These are phyloP conservation scores for Autographa gamma DNA, from an alignment of 2,888 invertebrate genomes.

Conservation along the genomic window DNA sequence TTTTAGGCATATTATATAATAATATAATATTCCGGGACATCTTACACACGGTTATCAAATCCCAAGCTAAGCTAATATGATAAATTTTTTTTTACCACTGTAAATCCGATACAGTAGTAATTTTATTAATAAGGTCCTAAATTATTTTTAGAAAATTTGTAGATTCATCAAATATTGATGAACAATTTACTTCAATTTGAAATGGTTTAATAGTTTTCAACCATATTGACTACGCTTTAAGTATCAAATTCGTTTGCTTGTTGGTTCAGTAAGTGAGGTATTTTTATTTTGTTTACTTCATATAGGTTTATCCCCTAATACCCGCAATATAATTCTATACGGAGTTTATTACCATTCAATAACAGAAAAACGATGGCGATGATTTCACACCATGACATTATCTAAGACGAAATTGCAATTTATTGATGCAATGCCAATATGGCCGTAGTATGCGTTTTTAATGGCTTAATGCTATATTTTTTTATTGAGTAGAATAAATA, in stretches of 20 bases:
- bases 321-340: neutral
- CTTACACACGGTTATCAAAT: too few species aligned
- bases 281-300: neutral
- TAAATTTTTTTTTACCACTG: too few species aligned
- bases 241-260: neutral
- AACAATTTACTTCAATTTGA: neutral
- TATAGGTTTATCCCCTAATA: neutral
- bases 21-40: too few species aligned
- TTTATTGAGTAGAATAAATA: too few species aligned
- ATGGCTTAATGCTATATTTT: neutral
- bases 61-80: too few species aligned
- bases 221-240: neutral
- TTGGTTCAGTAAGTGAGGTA: neutral
- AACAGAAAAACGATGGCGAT: constrained; percentile 1
- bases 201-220: neutral
- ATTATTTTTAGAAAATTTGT: too few species aligned
- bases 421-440: too few species aligned
- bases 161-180: neutral
- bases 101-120: neutral
- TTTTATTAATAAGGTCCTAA: neutral
- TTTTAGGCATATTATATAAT: too few species aligned
- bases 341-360: neutral
- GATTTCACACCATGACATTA: neutral
- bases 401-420: neutral
- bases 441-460: neutral